Evolutionary conservation across 2,113 vertebrate species (phyloP).

Genomic region (Brachionichthys hirsutus): DNA sequence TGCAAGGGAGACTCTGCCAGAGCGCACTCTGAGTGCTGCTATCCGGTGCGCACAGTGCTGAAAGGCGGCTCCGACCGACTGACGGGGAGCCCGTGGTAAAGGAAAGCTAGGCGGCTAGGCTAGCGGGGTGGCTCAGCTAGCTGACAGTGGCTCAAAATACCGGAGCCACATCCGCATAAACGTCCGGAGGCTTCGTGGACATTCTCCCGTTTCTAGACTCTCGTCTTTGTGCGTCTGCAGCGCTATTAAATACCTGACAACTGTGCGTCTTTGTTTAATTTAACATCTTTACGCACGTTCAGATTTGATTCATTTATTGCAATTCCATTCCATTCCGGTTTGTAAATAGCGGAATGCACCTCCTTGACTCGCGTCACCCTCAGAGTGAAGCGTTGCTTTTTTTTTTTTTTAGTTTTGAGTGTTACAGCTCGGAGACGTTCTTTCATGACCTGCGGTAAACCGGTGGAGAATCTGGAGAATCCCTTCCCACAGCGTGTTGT

Average conservation of each 20-base stretch:
- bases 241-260: conserved; percentile 37
- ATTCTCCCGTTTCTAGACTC: neutral
- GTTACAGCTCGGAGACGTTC: too few relatives aligned
- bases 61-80: conserved; percentile 39
- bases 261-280: conserved; percentile 27
- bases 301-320: too few relatives aligned
- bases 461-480: too few relatives aligned
- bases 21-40: conserved; percentile 41
- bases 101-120: conserved; percentile 50
- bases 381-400: conserved; percentile 23
- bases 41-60: conserved; percentile 71
- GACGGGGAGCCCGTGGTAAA: conserved; percentile 11
- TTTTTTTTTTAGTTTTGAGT: neutral
- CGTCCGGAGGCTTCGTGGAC: neutral
- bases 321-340: too few relatives aligned
- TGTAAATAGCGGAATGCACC: conserved; percentile 2
- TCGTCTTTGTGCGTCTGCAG: neutral
- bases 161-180: conserved; percentile 7
- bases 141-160: conserved; percentile 6
- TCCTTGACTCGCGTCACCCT: conserved; percentile 22
- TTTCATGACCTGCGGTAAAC: too few relatives aligned
- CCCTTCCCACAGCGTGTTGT: too few relatives aligned
- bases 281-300: neutral
- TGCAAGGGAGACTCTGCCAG: conserved; percentile 29
- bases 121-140: conserved; percentile 55